phyloP scores from a whole-genome alignment of 2,797 vertebrate genomes.

The Neosilurus mollespiculum region DNA sequence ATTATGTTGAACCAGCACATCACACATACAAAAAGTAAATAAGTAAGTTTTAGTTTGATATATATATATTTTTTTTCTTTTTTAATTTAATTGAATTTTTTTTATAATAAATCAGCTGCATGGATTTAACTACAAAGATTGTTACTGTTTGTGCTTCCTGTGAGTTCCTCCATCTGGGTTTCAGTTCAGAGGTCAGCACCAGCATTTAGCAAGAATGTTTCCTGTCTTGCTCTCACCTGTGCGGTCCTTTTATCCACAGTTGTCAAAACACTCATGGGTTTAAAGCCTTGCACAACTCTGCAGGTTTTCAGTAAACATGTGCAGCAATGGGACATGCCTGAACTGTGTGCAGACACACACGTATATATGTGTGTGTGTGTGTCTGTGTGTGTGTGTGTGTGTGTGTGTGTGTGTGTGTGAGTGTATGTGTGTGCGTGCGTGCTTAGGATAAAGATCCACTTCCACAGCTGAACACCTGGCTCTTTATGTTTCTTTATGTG shows the following conservation, averaged over 20 bases:
- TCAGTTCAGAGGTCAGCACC: conserved; percentile 47
- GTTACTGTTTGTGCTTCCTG: conserved; percentile 15
- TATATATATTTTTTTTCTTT: no score
- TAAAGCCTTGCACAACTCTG: conserved; percentile 42
- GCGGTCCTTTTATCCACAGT: conserved; percentile 46
- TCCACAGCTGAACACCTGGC: conserved; percentile 50
- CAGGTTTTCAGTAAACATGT: conserved; percentile 55
- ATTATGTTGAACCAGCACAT: background rate
- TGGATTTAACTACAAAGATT: conserved; percentile 9
- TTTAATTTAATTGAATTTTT: no score
- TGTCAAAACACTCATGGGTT: conserved; percentile 53
- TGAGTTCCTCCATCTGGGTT: conserved; percentile 45
- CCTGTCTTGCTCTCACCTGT: conserved; percentile 36
- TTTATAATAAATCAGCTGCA: background rate
- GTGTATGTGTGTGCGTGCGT: conserved; percentile 8
- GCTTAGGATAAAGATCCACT: conserved; percentile 19
- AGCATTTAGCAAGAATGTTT: conserved; percentile 48
- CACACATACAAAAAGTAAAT: background rate
- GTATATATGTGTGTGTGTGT: no score
- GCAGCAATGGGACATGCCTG: conserved; percentile 42
- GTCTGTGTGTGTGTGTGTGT: background rate
- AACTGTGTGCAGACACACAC: conserved; percentile 32
- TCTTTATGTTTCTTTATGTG: conserved; percentile 29
- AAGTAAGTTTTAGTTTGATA: no score
- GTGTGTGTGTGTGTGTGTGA: background rate